Conservation (phyloP, 2,113 vertebrate genomes). For the Strix uralensis region DNA sequence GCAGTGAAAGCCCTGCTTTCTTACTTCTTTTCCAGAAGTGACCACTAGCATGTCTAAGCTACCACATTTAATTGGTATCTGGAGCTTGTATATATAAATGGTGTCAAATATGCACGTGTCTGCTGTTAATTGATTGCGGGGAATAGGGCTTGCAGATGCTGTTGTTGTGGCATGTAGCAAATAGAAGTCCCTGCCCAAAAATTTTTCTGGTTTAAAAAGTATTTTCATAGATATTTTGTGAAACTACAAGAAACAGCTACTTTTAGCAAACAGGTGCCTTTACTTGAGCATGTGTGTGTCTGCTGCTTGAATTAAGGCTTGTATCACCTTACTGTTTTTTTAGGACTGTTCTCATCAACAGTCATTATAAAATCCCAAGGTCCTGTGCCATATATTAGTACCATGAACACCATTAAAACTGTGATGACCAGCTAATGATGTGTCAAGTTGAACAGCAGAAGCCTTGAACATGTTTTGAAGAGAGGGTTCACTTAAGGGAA, state of each 20-base stretch:
- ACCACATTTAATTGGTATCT: background rate
- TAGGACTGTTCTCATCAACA: background rate
- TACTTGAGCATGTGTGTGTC: background rate
- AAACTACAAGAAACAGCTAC: background rate
- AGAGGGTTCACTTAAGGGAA: background rate
- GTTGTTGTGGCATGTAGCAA: accelerated
- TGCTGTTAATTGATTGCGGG: background rate
- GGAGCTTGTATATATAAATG: background rate
- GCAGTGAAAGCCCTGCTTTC: background rate
- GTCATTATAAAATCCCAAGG: background rate
- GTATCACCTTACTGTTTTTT: background rate
- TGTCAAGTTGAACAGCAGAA: background rate
- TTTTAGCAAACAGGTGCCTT: background rate
- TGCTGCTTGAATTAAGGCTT: background rate
- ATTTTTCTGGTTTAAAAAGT: background rate
- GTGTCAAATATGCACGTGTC: background rate
- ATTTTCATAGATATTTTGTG: background rate
- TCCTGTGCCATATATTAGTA: background rate
- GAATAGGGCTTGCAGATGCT: background rate
- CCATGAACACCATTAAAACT: background rate
- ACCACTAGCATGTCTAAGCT: background rate
- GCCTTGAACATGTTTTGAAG: background rate
- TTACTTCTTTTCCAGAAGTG: background rate
- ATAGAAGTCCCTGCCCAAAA: background rate
- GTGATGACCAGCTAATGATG: background rate